Conservation (phyloP, 2,797 vertebrate species). For the Knipowitschia caucasica region DNA sequence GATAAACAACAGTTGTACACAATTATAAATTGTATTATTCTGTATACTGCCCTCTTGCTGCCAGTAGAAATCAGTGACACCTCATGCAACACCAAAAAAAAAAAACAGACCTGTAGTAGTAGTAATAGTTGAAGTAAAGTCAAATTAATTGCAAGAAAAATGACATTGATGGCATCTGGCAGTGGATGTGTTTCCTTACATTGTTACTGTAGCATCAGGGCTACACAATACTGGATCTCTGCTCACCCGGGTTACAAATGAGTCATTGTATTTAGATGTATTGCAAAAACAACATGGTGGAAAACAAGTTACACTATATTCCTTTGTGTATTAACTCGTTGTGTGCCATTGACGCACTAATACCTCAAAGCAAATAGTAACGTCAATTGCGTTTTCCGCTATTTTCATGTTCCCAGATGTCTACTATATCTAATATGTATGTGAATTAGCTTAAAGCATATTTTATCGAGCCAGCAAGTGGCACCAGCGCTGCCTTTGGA, state of each 20-base stretch:
- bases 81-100: conserved; percentile 68
- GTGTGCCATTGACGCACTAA: no score
- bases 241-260: no score
- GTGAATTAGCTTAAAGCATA: no score
- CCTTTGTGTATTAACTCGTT: no score
- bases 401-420: no score
- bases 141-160: conserved; percentile 56
- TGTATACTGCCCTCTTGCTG: conserved; percentile 66
- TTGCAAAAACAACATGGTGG: not conserved
- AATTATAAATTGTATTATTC: conserved; percentile 58
- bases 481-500: no score
- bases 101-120: conserved; percentile 51
- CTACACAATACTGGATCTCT: not conserved
- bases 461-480: no score
- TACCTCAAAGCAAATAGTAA: no score
- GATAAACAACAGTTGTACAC: conserved; percentile 49
- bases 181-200: conserved; percentile 63
- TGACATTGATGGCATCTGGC: conserved; percentile 59
- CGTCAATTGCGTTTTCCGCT: no score
- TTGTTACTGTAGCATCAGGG: conserved; percentile 23
- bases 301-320: not conserved
- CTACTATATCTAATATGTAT: no score
- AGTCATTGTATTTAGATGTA: not conserved
- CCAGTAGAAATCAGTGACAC: conserved; percentile 65
- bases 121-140: conserved; percentile 21